Percentiles rank a stretch among this genome's conserved stretches.
These are phyloP conservation scores for Synergus umbraculus DNA, from an alignment of 2,888 invertebrate species.

Conservation along the genomic window DNA sequence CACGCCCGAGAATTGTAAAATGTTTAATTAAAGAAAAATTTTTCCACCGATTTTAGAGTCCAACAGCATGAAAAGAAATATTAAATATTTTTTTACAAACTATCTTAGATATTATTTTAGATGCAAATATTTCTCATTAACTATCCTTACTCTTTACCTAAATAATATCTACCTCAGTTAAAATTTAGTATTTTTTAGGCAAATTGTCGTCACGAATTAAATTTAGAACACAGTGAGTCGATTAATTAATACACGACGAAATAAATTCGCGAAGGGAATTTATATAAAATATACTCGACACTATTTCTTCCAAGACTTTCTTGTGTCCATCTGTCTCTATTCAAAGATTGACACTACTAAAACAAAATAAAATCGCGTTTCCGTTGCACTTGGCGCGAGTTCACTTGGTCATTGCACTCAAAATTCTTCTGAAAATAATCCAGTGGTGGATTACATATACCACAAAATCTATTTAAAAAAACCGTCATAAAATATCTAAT, in stretches of 20 bases:
- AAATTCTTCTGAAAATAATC: constrained; percentile 14
- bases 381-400: constrained; percentile 9
- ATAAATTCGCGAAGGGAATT: background rate
- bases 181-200: background rate
- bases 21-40: background rate
- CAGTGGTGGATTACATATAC: background rate
- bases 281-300: constrained; percentile 5
- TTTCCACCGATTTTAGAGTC: background rate
- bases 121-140: background rate
- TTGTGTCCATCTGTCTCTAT: constrained; percentile 11
- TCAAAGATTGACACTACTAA: constrained; percentile 30
- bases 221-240: background rate
- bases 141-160: background rate
- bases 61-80: background rate
- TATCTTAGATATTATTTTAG: background rate
- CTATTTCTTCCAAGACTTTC: background rate
- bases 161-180: background rate
- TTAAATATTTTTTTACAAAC: background rate
- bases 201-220: background rate
- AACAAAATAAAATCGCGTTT: constrained; percentile 36
- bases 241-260: background rate
- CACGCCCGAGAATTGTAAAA: background rate
- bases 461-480: background rate
- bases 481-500: background rate
- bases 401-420: background rate